Evolutionary conservation across 2,888 invertebrate genomes (phyloP).

Genomic region (Bibio marci): DNA sequence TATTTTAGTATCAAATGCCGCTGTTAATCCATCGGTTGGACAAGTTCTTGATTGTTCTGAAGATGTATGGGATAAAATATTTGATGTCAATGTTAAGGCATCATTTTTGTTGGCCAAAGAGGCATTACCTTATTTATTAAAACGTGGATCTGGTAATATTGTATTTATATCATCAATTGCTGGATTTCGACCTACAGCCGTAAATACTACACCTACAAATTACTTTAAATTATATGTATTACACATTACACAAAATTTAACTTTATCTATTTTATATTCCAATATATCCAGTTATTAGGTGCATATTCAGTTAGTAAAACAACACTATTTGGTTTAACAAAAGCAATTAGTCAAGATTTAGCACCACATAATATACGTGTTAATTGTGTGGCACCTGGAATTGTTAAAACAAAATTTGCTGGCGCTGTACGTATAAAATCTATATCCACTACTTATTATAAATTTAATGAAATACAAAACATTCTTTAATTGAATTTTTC

Average conservation of each 20-base stretch:
- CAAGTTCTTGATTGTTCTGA: conserved; percentile 66
- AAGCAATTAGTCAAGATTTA: conserved; percentile 61
- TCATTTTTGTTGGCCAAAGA: conserved; percentile 77
- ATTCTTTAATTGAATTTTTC: conserved; percentile 1
- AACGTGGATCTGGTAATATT: conserved; percentile 53
- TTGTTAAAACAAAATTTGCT: conserved; percentile 83
- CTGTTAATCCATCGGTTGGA: conserved; percentile 70
- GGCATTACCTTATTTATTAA: conserved; percentile 61
- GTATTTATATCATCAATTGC: conserved; percentile 80
- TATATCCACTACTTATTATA: background rate
- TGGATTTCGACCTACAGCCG: conserved; percentile 58
- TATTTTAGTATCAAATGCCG: conserved; percentile 95
- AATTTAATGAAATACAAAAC: conserved; percentile 10
- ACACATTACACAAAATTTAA: too few species aligned
- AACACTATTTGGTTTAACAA: conserved; percentile 72
- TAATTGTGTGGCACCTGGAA: conserved; percentile 84
- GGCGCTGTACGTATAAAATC: conserved; percentile 39
- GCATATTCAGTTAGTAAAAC: conserved; percentile 91
- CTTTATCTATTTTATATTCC: conserved; percentile 4
- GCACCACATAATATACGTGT: conserved; percentile 74
- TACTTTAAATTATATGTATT: too few species aligned
- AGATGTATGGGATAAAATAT: conserved; percentile 85
- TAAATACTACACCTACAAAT: conserved; percentile 29
- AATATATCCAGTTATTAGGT: conserved; percentile 50
- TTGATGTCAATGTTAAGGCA: conserved; percentile 86